These are phyloP conservation scores for Cydia splendana DNA, from an alignment of 1,140 invertebrate species.

Conservation along the genomic window DNA sequence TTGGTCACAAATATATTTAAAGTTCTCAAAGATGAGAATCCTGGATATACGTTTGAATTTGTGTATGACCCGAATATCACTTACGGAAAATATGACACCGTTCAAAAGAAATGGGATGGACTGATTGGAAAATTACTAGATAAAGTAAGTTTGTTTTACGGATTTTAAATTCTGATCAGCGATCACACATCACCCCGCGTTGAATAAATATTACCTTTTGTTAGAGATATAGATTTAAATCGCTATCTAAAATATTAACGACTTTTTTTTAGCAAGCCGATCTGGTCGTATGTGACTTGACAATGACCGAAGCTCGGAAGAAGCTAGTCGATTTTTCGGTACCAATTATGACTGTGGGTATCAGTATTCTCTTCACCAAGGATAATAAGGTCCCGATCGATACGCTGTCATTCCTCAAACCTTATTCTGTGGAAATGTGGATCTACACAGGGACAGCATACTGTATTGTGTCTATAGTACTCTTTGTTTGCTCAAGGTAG, in stretches of 20 bases:
- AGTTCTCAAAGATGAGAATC: conserved; percentile 78
- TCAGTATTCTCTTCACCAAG: conserved; percentile 89
- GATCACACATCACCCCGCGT: too few relatives aligned
- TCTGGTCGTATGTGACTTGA: conserved; percentile 93
- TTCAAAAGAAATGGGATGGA: conserved; percentile 90
- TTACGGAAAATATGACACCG: conserved; percentile 85
- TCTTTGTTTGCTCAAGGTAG: conserved; percentile 91
- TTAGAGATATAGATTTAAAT: too few relatives aligned
- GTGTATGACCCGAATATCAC: conserved; percentile 64
- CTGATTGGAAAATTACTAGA: conserved; percentile 91
- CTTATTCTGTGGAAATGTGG: conserved; percentile 92
- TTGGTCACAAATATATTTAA: conserved; percentile 86
- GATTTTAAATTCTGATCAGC: too few relatives aligned
- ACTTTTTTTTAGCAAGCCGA: conserved; percentile 87
- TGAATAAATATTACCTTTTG: too few relatives aligned
- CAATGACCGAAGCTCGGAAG: conserved; percentile 92
- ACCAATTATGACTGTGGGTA: conserved; percentile 93
- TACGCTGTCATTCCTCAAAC: conserved; percentile 90
- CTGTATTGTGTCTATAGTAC: conserved; percentile 87
- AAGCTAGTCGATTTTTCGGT: conserved; percentile 93
- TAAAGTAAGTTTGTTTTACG: conserved; percentile 54
- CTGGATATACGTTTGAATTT: conserved; percentile 67
- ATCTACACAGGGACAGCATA: conserved; percentile 91
- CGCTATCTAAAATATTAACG: not conserved
- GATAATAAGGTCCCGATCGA: conserved; percentile 84